Base-by-base conservation (phyloP, 2,797 vertebrate species). In the Cyprinodon diabolis region DNA sequence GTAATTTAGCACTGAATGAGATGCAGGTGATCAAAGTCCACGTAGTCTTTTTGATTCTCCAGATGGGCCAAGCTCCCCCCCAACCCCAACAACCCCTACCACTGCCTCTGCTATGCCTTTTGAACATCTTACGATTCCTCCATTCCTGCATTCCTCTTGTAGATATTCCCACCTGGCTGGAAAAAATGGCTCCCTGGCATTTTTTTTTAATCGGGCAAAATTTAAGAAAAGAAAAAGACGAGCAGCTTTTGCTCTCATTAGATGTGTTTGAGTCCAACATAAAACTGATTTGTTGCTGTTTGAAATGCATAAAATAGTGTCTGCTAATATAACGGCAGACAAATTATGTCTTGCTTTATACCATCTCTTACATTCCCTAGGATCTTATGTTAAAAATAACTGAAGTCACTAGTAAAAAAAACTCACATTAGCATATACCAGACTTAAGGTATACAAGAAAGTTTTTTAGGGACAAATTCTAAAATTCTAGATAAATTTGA, bases 21-120 rank as follows among this genome's bases (percentile, higher is more conserved):
- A 93, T 89, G 88, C 87, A 85, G 87, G 90, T 94, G 94, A 95
- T 94, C 94, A 95, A 95, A 95, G 94, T 93, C 84, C 58, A 74
- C 72, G 71, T 77, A 94, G 93, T 94, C 93, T 93, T 94, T 95
- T 94, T 94, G 93, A 95, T 94, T 93, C 88, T 79, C 23, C 8
- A 83, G 92, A 94, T 91, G 92, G 90, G 91, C 91, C 87, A 79
- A 84, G 77, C 85, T 87, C 86, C 89, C 87, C 90, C 60, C 10
- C 9, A 17, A 19, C 4, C 19, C 52, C 60, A 10, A 43, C 25
- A 17, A 19, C 37, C 60, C 40, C 40, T 43, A 43, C 40, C 40
- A 43, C 4, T 43, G 40, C 40, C 90, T 93, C 86, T 89, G 85
- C 89, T 89, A 83, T 90, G 92, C 90, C 89, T 92, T 94, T 93